Conservation (phyloP, 1,140 invertebrate species). For the Drosophila littoralis region DNA sequence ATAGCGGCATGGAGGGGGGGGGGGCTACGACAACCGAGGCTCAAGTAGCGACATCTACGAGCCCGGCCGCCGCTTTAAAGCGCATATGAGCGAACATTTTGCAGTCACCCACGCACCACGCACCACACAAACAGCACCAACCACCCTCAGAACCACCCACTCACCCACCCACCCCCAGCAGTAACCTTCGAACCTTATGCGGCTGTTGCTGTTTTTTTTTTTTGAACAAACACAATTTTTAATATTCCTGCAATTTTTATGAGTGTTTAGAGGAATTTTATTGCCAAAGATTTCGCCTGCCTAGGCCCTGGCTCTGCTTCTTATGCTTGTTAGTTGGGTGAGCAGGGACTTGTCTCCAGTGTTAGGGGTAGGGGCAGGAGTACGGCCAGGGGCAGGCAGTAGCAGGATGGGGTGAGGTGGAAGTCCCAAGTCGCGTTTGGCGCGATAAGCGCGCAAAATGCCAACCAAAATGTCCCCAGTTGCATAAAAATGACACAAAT, state of each 20-base stretch:
- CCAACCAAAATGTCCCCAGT: constrained; percentile 68
- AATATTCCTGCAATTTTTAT: constrained; percentile 84
- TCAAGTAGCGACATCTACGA: constrained; percentile 43
- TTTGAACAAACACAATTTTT: constrained; percentile 83
- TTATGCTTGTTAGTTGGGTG: constrained; percentile 37
- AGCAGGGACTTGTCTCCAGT: background rate
- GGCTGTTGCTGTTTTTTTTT: constrained; percentile 40
- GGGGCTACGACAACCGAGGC: constrained; percentile 12
- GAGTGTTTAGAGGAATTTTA: constrained; percentile 84
- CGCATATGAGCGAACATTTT: constrained; percentile 71
- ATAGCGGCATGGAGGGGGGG: constrained; percentile 11
- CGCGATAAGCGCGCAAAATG: constrained; percentile 33
- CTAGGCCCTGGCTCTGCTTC: constrained; percentile 38
- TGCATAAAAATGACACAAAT: constrained; percentile 44
- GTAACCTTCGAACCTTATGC: constrained; percentile 13
- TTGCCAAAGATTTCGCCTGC: constrained; percentile 78
- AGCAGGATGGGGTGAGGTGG: background rate
- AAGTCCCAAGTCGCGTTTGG: constrained; percentile 56
- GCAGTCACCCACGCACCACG: constrained; percentile 8
- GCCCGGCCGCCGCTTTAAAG: constrained; percentile 42
- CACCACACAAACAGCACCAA: background rate
- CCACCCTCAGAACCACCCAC: background rate
- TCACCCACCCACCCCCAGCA: constrained; percentile 16
- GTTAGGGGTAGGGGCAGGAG: background rate
- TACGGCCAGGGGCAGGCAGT: background rate